phyloP scores from a whole-genome alignment of 2,888 invertebrate genomes.

The Cremastinae sp. region DNA sequence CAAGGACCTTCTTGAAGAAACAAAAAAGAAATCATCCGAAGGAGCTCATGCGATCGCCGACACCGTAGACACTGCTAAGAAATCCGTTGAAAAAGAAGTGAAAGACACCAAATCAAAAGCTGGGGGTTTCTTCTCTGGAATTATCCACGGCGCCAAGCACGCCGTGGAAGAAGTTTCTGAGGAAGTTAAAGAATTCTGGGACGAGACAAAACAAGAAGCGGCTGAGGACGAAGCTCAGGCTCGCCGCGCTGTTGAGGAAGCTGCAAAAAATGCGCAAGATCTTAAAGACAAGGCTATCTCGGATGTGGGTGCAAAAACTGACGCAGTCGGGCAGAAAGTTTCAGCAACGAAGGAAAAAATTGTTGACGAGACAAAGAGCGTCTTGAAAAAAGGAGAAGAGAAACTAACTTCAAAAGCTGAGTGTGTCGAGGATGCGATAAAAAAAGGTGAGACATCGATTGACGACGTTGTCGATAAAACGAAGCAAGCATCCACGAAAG shows the following conservation, averaged over 20 bases:
- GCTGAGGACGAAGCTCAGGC: constrained; percentile 63
- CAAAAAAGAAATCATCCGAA: constrained; percentile 54
- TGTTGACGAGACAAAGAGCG: constrained; percentile 77
- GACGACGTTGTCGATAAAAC: constrained; percentile 12
- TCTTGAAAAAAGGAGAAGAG: constrained; percentile 48
- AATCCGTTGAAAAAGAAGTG: constrained; percentile 49
- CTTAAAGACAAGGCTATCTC: constrained; percentile 56
- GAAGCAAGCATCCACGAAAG: constrained; percentile 20
- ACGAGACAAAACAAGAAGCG: constrained; percentile 70
- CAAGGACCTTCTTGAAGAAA: constrained; percentile 56
- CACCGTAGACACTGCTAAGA: constrained; percentile 33
- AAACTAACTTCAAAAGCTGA: constrained; percentile 37
- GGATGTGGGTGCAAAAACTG: constrained; percentile 24
- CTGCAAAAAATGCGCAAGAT: constrained; percentile 43
- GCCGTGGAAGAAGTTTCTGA: constrained; percentile 66
- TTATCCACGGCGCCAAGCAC: constrained; percentile 67
- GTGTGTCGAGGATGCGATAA: constrained; percentile 77
- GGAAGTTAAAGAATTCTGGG: constrained; percentile 70
- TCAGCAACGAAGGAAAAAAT: constrained; percentile 60
- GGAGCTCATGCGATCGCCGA: constrained; percentile 53
- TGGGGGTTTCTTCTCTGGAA: constrained; percentile 65
- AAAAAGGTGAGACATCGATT: neutral
- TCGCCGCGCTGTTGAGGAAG: constrained; percentile 59
- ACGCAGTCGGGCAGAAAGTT: constrained; percentile 22
- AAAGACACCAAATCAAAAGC: constrained; percentile 66